Base-by-base conservation (phyloP, 2,113 vertebrate species). In the Mirounga angustirostris region DNA sequence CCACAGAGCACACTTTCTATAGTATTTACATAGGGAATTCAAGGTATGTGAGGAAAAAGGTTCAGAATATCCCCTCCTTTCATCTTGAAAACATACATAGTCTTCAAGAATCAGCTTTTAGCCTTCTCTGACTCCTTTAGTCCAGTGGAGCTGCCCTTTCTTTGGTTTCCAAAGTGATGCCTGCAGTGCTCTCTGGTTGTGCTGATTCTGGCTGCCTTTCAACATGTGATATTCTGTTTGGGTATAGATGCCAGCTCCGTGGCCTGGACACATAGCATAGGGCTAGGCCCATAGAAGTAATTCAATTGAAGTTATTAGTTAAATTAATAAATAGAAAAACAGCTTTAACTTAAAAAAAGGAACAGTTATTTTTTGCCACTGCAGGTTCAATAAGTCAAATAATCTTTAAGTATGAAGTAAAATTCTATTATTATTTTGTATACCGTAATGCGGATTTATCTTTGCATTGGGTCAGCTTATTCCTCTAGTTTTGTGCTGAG, bases 281-380 rank as follows among this genome's bases (percentile, higher is more conserved):
- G 36, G 33, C 33, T 18, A 43, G 65, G 21, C 18, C 30, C 50
- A 50, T 0, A 50, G 61, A 79, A 59, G 9, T 36, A 26, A 54
- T 74, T 86, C 30, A 89, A 14, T 5, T 30, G 50, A 86, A 58
- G 50, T 76, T 76, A 36, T 69, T 67, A 16, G 3, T 54, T 94
- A 81, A 13, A 16, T 76, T 19, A 63, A 15, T 26, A 95, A 59
- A 33, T 9, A 96, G 30, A 73, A 56, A 92, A 94, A 69, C 7
- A 92, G 1, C 1, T 52, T 24, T 52, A 92, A 65, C 36, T 67
- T 56, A 3, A 76, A 87, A 43, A 95, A 56, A 61, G 30, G 67
- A 52, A 2, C 40, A n/a, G 8, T 94, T 50, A 43, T 82, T 67
- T 94, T 94, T 94, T 93, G 30, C 33, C n/a, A 40, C 3, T 65